phyloP scores from a whole-genome alignment of 1,140 invertebrate species.

The Rhagoletis zephyria region DNA sequence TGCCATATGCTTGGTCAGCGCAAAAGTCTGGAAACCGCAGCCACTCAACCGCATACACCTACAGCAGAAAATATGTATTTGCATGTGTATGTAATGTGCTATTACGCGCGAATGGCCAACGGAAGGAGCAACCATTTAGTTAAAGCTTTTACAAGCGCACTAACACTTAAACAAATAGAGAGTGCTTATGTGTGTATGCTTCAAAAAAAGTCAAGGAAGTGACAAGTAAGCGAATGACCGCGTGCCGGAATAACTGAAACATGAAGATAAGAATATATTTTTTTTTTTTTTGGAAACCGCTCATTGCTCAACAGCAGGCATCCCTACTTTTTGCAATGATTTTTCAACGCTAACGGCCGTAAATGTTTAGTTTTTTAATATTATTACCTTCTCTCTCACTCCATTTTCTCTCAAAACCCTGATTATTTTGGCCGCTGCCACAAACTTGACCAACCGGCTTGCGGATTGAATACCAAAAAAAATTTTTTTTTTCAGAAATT shows the following conservation, averaged over 20 bases:
- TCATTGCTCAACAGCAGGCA: not conserved
- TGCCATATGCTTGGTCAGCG: constrained; percentile 37
- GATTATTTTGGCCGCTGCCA: too few species aligned
- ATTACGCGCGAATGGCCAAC: not conserved
- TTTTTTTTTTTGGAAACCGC: not conserved
- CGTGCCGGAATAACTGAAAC: not conserved
- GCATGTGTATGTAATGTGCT: too few species aligned
- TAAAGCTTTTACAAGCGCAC: not conserved
- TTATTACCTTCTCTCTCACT: not conserved
- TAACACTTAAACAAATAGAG: not conserved
- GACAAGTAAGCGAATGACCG: not conserved
- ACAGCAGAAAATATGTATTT: not conserved
- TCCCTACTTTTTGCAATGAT: not conserved
- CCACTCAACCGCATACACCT: constrained; percentile 2
- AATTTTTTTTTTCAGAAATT: too few species aligned
- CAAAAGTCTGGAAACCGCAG: constrained; percentile 32
- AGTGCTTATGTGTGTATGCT: not conserved
- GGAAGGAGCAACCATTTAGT: not conserved
- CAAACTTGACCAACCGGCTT: too few species aligned
- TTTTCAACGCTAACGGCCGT: not conserved
- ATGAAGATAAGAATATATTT: not conserved
- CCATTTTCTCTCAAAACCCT: too few species aligned
- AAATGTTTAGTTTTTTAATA: not conserved
- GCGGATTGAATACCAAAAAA: too few species aligned
- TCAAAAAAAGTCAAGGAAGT: not conserved